A percentile compares a stretch with the other conserved stretches of the same genome.
Evolutionary conservation across 1,140 invertebrate genomes (phyloP).

Genomic region (Drosophila neocordata): DNA sequence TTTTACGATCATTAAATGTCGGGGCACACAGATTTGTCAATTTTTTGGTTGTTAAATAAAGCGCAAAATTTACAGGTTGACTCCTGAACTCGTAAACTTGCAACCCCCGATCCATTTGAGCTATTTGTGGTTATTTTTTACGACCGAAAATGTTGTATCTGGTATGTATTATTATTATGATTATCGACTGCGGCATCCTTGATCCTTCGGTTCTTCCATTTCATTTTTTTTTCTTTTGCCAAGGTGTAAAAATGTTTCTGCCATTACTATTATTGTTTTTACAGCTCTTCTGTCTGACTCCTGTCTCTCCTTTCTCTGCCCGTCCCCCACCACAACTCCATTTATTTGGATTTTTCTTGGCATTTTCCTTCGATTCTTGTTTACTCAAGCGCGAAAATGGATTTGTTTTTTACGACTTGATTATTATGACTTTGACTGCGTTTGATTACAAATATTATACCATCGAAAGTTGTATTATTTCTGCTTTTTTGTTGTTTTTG

Average conservation of each 20-base stretch:
- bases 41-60: conserved; percentile 54
- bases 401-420: conserved; percentile 81
- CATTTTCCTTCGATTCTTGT: conserved; percentile 32
- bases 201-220: conserved; percentile 38
- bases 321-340: too few relatives aligned
- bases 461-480: conserved; percentile 31
- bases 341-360: conserved; percentile 21
- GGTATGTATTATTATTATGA: conserved; percentile 17
- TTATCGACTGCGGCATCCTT: conserved; percentile 49
- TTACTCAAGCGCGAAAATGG: conserved; percentile 79
- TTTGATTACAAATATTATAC: conserved; percentile 79
- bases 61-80: conserved; percentile 67
- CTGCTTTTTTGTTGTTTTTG: conserved; percentile 17
- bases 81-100: conserved; percentile 5
- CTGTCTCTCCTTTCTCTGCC: too few relatives aligned
- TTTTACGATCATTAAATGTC: conserved; percentile 67
- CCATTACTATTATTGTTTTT: conserved; percentile 80
- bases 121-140: conserved; percentile 53
- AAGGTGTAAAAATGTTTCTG: conserved; percentile 74
- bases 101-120: background rate
- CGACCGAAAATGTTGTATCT: conserved; percentile 38
- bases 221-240: conserved; percentile 43
- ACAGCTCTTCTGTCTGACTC: conserved; percentile 44
- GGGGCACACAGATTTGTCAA: conserved; percentile 64
- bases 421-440: conserved; percentile 77